Conservation (phyloP, 1,140 invertebrate species). For the Brachionus plicatilis region DNA sequence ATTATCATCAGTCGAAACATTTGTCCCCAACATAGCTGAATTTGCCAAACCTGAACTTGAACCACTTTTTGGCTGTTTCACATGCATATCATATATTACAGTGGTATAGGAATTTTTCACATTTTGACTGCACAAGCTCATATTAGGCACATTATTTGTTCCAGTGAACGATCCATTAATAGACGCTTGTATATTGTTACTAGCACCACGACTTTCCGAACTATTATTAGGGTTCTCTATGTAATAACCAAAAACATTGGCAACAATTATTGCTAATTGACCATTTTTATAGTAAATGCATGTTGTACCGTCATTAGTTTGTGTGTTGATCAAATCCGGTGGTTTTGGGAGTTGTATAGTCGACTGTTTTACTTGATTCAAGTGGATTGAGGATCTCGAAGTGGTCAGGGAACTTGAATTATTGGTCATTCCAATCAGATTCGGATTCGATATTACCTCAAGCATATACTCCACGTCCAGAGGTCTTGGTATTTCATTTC, state of each 20-base stretch:
- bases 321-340: neutral
- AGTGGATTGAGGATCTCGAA: neutral
- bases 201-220: neutral
- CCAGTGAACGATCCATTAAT: neutral
- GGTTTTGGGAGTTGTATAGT: neutral
- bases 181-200: neutral
- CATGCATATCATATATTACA: neutral
- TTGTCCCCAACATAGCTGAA: neutral
- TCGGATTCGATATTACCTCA: slow-evolving; percentile 26
- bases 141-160: neutral
- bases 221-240: neutral
- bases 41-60: neutral
- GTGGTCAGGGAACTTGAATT: neutral
- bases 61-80: neutral
- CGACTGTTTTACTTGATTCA: neutral
- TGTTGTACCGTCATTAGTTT: slow-evolving; percentile 28
- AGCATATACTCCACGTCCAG: slow-evolving; percentile 2
- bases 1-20: neutral
- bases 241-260: slow-evolving; percentile 24
- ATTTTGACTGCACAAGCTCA: neutral
- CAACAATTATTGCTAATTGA: slow-evolving; percentile 5
- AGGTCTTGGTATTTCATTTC: slow-evolving; percentile 26
- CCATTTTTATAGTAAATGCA: slow-evolving; percentile 20
- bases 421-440: neutral
- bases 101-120: neutral